Conservation (phyloP, 2,797 vertebrate genomes). For the Amniataba percoides region DNA sequence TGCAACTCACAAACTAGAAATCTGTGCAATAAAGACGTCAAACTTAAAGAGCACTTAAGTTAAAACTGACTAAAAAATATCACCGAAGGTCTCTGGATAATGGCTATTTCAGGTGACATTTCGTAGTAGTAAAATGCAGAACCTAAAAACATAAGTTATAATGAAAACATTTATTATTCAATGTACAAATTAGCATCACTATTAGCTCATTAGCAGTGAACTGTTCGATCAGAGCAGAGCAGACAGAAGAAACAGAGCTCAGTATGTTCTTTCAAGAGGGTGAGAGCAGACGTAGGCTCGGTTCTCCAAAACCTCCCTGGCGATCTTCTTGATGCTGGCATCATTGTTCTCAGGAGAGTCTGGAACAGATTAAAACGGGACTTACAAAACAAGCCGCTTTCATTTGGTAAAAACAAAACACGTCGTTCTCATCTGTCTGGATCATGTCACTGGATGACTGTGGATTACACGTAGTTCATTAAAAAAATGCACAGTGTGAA, state of each 20-base stretch:
- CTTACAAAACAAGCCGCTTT: conserved; percentile 27
- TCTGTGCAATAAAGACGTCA: neutral
- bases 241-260: conserved; percentile 41
- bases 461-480: conserved; percentile 25
- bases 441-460: conserved; percentile 24
- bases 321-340: conserved; percentile 92
- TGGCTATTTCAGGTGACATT: too few species aligned
- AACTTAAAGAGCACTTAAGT: conserved; percentile 34
- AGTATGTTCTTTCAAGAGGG: conserved; percentile 91
- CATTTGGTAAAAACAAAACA: conserved; percentile 25
- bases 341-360: conserved; percentile 93
- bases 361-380: conserved; percentile 66
- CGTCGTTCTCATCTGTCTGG: conserved; percentile 25
- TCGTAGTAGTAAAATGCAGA: conserved; percentile 5
- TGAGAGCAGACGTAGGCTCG: conserved; percentile 91
- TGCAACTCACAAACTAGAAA: neutral
- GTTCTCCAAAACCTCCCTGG: conserved; percentile 88
- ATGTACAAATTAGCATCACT: neutral
- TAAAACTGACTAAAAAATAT: neutral
- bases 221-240: conserved; percentile 28
- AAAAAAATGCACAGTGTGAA: conserved; percentile 44
- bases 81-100: neutral
- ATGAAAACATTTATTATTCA: conserved; percentile 11
- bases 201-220: neutral
- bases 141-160: conserved; percentile 4